These are phyloP conservation scores for Patella vulgata DNA, from an alignment of 1,140 invertebrate genomes.

Conservation along the genomic window DNA sequence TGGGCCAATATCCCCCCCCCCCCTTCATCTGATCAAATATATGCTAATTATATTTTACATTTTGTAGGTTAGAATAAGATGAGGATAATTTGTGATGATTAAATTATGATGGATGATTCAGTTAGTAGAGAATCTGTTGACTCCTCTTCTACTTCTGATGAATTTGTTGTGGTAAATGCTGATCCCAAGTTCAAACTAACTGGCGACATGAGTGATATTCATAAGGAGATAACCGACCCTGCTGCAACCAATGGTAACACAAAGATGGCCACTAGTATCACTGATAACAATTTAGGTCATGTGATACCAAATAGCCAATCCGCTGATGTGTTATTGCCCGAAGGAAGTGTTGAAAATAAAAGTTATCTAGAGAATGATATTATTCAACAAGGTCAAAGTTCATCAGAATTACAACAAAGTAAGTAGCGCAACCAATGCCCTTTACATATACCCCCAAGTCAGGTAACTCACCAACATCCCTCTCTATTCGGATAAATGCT, in stretches of 20 bases:
- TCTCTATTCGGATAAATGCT: too few relatives aligned
- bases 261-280: constrained; percentile 20
- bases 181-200: constrained; percentile 80
- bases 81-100: background rate
- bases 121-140: constrained; percentile 85
- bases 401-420: too few relatives aligned
- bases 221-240: constrained; percentile 75
- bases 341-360: constrained; percentile 16
- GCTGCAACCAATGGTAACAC: constrained; percentile 75
- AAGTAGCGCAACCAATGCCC: too few relatives aligned
- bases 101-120: constrained; percentile 75
- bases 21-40: too few relatives aligned
- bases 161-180: constrained; percentile 81
- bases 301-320: constrained; percentile 58
- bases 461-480: too few relatives aligned
- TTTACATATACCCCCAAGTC: too few relatives aligned
- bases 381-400: too few relatives aligned
- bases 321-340: constrained; percentile 35
- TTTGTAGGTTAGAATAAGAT: too few relatives aligned
- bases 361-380: constrained; percentile 5
- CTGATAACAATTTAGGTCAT: constrained; percentile 41
- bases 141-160: constrained; percentile 83
- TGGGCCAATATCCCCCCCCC: too few relatives aligned
- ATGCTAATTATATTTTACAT: too few relatives aligned
- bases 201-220: constrained; percentile 79